Percentiles rank a stretch among this genome's conserved stretches.
These are phyloP conservation scores for Magallana ariakensis DNA, from an alignment of 1,140 invertebrate species.

Conservation along the genomic window DNA sequence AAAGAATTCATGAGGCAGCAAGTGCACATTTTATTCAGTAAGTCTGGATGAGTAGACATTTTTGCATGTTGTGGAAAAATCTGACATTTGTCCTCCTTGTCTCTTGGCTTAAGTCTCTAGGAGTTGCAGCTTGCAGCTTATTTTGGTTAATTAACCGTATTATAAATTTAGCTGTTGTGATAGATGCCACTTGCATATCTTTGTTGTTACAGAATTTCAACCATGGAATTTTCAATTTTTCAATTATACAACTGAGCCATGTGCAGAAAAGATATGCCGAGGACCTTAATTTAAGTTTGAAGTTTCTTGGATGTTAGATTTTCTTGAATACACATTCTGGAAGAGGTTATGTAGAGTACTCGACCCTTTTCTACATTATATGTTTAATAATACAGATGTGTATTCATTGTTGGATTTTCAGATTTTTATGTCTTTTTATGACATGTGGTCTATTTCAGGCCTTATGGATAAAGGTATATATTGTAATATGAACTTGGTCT, in stretches of 20 bases:
- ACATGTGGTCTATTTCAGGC: too few species aligned
- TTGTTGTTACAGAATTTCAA: background rate
- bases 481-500: background rate
- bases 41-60: too few species aligned
- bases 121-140: background rate
- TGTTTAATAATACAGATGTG: background rate
- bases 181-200: background rate
- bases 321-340: background rate
- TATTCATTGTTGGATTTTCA: background rate
- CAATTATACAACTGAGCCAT: slow-evolving; percentile 33
- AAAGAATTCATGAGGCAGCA: too few species aligned
- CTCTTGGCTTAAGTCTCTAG: background rate
- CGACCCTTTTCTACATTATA: background rate
- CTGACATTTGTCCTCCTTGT: too few species aligned
- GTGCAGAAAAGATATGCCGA: background rate
- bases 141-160: background rate
- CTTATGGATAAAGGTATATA: background rate
- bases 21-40: too few species aligned
- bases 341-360: background rate
- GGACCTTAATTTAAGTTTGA: background rate
- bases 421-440: too few species aligned
- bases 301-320: background rate
- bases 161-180: background rate
- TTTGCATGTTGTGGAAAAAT: too few species aligned
- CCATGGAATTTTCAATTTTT: slow-evolving; percentile 32